phyloP scores from a whole-genome alignment of 1,140 invertebrate genomes.

The Cotesia vestalis region DNA sequence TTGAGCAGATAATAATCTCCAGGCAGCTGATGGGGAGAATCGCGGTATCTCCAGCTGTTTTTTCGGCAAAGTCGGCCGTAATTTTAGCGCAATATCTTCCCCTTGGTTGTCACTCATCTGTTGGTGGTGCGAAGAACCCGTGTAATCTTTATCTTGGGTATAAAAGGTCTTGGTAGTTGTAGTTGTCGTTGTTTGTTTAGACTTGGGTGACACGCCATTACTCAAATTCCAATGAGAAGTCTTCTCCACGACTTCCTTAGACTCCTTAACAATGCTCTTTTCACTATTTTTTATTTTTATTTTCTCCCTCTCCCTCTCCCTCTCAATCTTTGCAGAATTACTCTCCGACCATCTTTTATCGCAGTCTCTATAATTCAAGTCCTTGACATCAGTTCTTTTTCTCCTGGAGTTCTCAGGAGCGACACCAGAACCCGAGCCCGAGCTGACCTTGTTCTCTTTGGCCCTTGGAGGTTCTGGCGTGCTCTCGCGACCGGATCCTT shows the following conservation, averaged over 20 bases:
- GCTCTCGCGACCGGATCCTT: constrained; percentile 71
- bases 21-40: constrained; percentile 85
- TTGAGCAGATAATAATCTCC: constrained; percentile 74
- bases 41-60: constrained; percentile 77
- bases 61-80: constrained; percentile 80
- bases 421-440: too few species aligned
- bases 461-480: constrained; percentile 53
- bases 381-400: constrained; percentile 39
- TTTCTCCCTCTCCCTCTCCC: constrained; percentile 42
- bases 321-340: constrained; percentile 35
- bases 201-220: constrained; percentile 33
- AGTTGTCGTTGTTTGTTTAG: constrained; percentile 41
- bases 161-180: constrained; percentile 76
- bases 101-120: constrained; percentile 46
- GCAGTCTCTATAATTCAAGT: constrained; percentile 27
- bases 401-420: constrained; percentile 37
- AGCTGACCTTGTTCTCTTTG: constrained; percentile 43
- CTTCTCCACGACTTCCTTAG: constrained; percentile 41
- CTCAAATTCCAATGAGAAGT: constrained; percentile 44
- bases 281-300: constrained; percentile 42
- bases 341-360: constrained; percentile 36
- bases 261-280: constrained; percentile 42
- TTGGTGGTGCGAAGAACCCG: constrained; percentile 16
- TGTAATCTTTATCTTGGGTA: constrained; percentile 59
- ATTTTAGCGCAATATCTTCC: constrained; percentile 73